These are phyloP conservation scores for Pluvianellus socialis DNA, from an alignment of 2,113 vertebrate species.

Conservation along the genomic window DNA sequence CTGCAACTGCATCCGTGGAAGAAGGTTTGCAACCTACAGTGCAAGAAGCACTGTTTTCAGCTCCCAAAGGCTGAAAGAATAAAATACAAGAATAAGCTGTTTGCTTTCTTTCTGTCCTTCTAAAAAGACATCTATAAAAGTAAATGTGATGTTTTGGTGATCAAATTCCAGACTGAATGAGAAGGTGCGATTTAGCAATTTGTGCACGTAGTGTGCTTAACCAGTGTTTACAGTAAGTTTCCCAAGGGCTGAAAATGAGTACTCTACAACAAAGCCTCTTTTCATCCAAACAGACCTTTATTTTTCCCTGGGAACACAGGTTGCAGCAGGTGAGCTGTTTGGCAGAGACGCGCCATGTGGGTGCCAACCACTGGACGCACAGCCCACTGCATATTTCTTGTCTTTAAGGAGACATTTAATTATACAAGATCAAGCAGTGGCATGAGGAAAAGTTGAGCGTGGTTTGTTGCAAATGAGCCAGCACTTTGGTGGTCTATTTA, in stretches of 20 bases:
- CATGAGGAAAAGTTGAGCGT: not conserved
- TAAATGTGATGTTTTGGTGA: not conserved
- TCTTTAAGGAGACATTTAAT: not conserved
- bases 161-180: not conserved
- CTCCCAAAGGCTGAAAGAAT: not conserved
- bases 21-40: conserved; percentile 31
- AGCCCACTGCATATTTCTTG: not conserved
- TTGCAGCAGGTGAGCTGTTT: not conserved
- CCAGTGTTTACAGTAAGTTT: not conserved
- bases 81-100: not conserved
- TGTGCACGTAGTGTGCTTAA: not conserved
- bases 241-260: not conserved
- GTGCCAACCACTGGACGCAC: not conserved
- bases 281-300: not conserved
- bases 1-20: conserved; percentile 1
- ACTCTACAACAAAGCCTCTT: not conserved
- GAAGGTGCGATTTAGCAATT: not conserved
- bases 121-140: not conserved
- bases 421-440: not conserved
- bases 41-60: not conserved
- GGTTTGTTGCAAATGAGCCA: not conserved
- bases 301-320: not conserved
- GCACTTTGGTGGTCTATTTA: not conserved
- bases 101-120: not conserved
- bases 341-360: not conserved